Evolutionary conservation across 2,113 vertebrate species (phyloP).

Genomic region (Gasterosteus nipponicus): DNA sequence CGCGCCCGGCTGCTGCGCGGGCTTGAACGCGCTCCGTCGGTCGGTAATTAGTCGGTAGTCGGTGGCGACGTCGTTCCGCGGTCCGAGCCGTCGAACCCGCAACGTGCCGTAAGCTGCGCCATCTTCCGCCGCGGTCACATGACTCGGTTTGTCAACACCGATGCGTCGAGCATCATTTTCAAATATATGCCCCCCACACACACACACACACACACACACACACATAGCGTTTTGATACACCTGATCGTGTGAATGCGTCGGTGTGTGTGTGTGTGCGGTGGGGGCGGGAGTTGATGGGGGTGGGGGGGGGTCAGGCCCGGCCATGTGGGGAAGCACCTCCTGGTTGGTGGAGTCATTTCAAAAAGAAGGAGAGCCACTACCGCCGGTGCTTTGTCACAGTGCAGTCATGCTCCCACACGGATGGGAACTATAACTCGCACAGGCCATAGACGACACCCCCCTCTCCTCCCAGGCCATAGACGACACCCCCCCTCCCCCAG

Average conservation of each 20-base stretch:
- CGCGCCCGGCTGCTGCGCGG: conserved; percentile 21
- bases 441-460: not conserved
- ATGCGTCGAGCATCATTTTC: conserved; percentile 71
- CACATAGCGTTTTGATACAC: conserved; percentile 37
- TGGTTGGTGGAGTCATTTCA: conserved; percentile 70
- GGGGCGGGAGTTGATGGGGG: not conserved
- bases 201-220: conserved; percentile 9
- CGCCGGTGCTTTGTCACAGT: conserved; percentile 69
- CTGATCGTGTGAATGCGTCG: conserved; percentile 35
- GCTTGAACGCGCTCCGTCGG: conserved; percentile 11
- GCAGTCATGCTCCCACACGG: conserved; percentile 55
- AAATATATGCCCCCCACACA: conserved; percentile 53
- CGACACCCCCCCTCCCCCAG: not conserved
- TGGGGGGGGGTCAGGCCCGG: conserved; percentile 27
- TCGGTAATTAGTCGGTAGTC: conserved; percentile 44
- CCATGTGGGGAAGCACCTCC: conserved; percentile 65
- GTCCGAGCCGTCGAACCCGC: conserved; percentile 50
- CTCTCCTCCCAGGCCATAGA: not conserved
- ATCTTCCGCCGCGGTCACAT: conserved; percentile 77
- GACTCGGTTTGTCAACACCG: conserved; percentile 79
- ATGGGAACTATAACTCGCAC: conserved; percentile 32
- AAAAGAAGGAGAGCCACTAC: conserved; percentile 54
- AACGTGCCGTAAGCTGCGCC: conserved; percentile 75
- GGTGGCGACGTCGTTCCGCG: conserved; percentile 31
- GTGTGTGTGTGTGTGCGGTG: not conserved